phyloP scores from a whole-genome alignment of 2,797 vertebrate species.

The Antrozous pallidus region DNA sequence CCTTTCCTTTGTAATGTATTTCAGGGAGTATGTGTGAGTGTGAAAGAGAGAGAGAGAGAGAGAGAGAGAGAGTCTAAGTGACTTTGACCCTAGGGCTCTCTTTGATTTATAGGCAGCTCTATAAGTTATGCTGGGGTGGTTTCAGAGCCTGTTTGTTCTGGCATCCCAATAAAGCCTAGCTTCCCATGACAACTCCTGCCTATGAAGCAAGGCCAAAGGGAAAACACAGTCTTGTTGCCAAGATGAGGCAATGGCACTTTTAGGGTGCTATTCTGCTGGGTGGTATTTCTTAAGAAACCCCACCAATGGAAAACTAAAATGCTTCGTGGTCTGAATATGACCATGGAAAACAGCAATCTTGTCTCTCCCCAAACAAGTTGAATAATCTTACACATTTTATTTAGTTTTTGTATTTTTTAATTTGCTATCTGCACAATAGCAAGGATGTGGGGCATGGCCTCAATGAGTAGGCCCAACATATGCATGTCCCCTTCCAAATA shows the following conservation, averaged over 20 bases:
- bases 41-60: not conserved
- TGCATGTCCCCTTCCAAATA: not conserved
- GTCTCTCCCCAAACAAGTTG: not conserved
- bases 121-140: constrained; percentile 59
- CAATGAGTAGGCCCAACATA: not conserved
- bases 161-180: constrained; percentile 73
- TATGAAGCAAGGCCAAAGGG: constrained; percentile 67
- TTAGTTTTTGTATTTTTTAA: not conserved
- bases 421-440: not conserved
- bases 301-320: not conserved
- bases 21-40: constrained; percentile 38
- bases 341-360: not conserved
- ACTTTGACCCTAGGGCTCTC: constrained; percentile 63
- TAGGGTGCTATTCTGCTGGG: constrained; percentile 45
- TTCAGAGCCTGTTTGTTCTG: constrained; percentile 75
- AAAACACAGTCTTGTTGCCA: constrained; percentile 55
- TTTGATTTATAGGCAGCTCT: constrained; percentile 72
- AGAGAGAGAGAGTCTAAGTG: constrained; percentile 8
- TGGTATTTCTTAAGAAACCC: constrained; percentile 17
- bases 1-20: constrained; percentile 70
- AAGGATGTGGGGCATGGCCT: not conserved
- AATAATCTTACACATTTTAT: not conserved
- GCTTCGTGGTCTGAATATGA: not conserved
- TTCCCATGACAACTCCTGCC: constrained; percentile 74
- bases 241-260: constrained; percentile 56